These are phyloP conservation scores for Sapayoa aenigma DNA, from an alignment of 2,113 vertebrate species.

Conservation along the genomic window DNA sequence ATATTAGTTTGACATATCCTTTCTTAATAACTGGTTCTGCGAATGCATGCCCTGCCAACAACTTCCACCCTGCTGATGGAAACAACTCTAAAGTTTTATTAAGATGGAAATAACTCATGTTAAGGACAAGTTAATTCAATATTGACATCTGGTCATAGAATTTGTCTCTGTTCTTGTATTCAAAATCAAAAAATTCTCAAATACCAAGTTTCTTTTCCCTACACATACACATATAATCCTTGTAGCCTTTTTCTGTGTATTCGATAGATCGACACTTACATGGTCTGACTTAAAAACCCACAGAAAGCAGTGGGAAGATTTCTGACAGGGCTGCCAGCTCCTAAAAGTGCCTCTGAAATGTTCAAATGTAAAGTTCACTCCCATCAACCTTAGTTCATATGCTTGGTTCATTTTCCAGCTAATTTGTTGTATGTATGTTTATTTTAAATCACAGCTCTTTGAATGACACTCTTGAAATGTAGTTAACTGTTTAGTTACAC, in stretches of 20 bases:
- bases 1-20: neutral
- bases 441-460: neutral
- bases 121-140: neutral
- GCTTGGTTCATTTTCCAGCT: neutral
- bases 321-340: neutral
- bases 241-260: neutral
- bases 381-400: neutral
- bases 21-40: neutral
- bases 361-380: neutral
- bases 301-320: neutral
- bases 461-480: neutral
- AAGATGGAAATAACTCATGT: neutral
- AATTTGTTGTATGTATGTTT: neutral
- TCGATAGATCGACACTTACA: neutral
- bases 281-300: neutral
- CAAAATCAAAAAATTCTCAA: neutral
- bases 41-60: neutral
- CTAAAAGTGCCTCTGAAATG: neutral
- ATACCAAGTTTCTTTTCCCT: neutral
- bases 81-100: neutral
- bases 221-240: neutral
- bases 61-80: neutral
- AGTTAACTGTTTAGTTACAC: neutral
- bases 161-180: neutral
- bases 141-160: neutral